These are phyloP conservation scores for Harpegnathos saltator DNA, from an alignment of 1,140 invertebrate species.

Conservation along the genomic window DNA sequence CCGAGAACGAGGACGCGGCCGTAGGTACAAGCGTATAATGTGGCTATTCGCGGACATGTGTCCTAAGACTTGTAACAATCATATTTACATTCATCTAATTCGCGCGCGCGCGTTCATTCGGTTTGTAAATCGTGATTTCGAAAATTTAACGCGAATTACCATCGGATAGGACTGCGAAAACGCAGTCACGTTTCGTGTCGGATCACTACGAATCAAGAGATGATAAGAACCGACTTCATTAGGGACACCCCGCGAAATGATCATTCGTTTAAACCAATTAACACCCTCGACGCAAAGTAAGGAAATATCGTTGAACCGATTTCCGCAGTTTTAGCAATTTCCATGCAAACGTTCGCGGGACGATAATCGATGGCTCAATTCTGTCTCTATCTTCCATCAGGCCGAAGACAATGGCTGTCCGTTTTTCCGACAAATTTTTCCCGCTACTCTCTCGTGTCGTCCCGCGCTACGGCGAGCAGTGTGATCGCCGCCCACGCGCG, in stretches of 20 bases:
- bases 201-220: background rate
- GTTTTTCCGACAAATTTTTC: constrained; percentile 55
- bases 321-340: constrained; percentile 39
- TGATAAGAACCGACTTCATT: too few relatives aligned
- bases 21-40: background rate
- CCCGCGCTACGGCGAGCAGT: background rate
- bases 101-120: background rate
- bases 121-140: constrained; percentile 19
- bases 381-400: constrained; percentile 48
- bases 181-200: background rate
- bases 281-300: too few relatives aligned
- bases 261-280: constrained; percentile 26
- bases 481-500: constrained; percentile 30
- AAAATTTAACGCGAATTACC: background rate
- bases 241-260: too few relatives aligned
- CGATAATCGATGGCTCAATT: constrained; percentile 60
- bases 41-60: too few relatives aligned
- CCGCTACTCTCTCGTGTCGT: constrained; percentile 26
- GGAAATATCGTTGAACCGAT: constrained; percentile 45
- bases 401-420: constrained; percentile 53
- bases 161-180: background rate
- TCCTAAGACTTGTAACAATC: background rate
- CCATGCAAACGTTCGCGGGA: constrained; percentile 48
- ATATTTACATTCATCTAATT: constrained; percentile 47
- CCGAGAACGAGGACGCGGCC: constrained; percentile 8